Percentiles rank a stretch among this genome's conserved stretches.
These are phyloP conservation scores for Pristionchus mayeri DNA, from an alignment of 2,888 invertebrate species.

Conservation along the genomic window DNA sequence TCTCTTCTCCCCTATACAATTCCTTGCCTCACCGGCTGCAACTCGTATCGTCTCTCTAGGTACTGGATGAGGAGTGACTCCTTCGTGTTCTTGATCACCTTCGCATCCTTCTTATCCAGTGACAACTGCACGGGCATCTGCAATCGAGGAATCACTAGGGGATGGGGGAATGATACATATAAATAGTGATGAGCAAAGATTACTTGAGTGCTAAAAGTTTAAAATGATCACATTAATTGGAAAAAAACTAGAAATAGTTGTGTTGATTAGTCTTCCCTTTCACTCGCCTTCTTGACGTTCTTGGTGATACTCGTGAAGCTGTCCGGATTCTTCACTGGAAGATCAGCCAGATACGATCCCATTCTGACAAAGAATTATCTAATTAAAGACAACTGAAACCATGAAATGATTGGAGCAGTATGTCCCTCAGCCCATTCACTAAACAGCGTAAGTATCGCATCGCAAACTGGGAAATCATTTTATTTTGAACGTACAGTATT, in stretches of 20 bases:
- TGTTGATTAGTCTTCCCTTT: background rate
- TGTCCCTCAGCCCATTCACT: background rate
- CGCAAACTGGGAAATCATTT: background rate
- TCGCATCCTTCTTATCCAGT: background rate
- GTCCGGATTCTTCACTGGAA: background rate
- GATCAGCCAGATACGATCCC: conserved; percentile 35
- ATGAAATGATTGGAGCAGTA: background rate
- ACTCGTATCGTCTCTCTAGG: conserved; percentile 33
- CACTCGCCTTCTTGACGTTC: conserved; percentile 7
- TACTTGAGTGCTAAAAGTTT: no score
- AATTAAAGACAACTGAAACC: background rate
- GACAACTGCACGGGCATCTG: conserved; percentile 32
- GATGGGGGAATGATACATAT: no score
- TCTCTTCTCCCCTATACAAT: no score
- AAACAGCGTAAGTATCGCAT: conserved; percentile 18
- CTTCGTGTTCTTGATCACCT: conserved; percentile 39
- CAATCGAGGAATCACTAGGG: background rate
- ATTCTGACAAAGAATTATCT: background rate
- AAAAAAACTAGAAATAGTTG: background rate
- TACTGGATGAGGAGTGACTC: conserved; percentile 46
- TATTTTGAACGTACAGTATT: background rate
- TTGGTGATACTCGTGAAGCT: background rate
- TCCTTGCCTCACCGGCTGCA: conserved; percentile 8
- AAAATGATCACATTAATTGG: no score
- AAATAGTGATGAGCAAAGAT: no score